Conservation (phyloP, 1,140 invertebrate species). For the Charaxes varanes region DNA sequence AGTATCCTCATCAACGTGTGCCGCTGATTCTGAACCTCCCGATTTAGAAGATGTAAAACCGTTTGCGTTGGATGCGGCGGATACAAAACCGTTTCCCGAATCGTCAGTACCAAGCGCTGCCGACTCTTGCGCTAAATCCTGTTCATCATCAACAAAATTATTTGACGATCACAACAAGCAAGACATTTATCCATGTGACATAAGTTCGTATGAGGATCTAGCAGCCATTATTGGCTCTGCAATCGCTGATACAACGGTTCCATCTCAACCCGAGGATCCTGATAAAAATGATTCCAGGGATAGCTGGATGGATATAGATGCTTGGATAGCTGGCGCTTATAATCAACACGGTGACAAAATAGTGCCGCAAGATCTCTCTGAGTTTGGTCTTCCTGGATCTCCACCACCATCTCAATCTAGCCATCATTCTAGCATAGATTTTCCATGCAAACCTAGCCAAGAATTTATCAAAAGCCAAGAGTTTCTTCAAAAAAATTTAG, state of each 20-base stretch:
- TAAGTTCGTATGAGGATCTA: slow-evolving; percentile 86
- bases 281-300: slow-evolving; percentile 80
- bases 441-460: slow-evolving; percentile 52
- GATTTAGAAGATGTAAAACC: slow-evolving; percentile 78
- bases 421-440: slow-evolving; percentile 49
- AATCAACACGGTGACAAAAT: slow-evolving; percentile 77
- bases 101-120: slow-evolving; percentile 37
- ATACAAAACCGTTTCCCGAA: slow-evolving; percentile 64
- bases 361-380: slow-evolving; percentile 78
- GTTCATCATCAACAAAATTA: slow-evolving; percentile 61
- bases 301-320: slow-evolving; percentile 88
- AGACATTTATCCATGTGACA: slow-evolving; percentile 77
- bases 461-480: slow-evolving; percentile 66
- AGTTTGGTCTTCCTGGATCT: slow-evolving; percentile 79
- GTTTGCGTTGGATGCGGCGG: slow-evolving; percentile 73
- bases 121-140: slow-evolving; percentile 61
- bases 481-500: slow-evolving; percentile 68
- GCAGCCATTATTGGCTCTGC: slow-evolving; percentile 91
- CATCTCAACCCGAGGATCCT: slow-evolving; percentile 79
- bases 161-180: slow-evolving; percentile 60
- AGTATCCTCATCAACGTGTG: too few relatives aligned
- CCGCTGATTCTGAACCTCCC: too few relatives aligned
- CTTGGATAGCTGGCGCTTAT: slow-evolving; percentile 87
- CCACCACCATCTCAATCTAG: slow-evolving; percentile 72
- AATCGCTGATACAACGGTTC: slow-evolving; percentile 90